Conservation (phyloP, 92 coral and sea anemone species). For the Paragorgia papillata region DNA sequence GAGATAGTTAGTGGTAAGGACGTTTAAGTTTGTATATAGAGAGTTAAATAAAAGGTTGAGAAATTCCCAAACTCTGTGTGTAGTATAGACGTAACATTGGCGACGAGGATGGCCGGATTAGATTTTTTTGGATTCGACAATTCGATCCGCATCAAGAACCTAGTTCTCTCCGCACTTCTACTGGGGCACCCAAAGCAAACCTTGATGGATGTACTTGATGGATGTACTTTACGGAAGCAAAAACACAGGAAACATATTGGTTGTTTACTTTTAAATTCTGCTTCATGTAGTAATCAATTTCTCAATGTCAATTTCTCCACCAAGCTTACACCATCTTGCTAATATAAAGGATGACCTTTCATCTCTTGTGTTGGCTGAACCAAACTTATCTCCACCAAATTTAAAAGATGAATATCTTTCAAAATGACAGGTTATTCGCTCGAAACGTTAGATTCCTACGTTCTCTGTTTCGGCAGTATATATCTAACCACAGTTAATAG, state of each 20-base stretch:
- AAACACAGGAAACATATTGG: constrained; percentile 40
- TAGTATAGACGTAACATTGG: no score
- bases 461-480: no score
- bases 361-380: constrained; percentile 44
- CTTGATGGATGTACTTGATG: no score
- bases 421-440: constrained; percentile 52
- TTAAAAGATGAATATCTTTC: constrained; percentile 37
- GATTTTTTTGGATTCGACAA: no score
- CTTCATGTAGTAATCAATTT: constrained; percentile 39
- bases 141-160: no score
- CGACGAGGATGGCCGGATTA: no score
- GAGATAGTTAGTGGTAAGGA: no score
- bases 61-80: no score
- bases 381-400: constrained; percentile 45
- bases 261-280: constrained; percentile 41
- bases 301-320: constrained; percentile 52
- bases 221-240: constrained; percentile 56
- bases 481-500: no score
- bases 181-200: constrained; percentile 47
- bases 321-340: constrained; percentile 64
- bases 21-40: no score
- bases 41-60: no score
- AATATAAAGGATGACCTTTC: constrained; percentile 49
- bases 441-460: no score
- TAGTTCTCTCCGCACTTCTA: constrained; percentile 59